Base-by-base conservation (phyloP, 1,140 invertebrate genomes). In the Phenacoccus solenopsis region DNA sequence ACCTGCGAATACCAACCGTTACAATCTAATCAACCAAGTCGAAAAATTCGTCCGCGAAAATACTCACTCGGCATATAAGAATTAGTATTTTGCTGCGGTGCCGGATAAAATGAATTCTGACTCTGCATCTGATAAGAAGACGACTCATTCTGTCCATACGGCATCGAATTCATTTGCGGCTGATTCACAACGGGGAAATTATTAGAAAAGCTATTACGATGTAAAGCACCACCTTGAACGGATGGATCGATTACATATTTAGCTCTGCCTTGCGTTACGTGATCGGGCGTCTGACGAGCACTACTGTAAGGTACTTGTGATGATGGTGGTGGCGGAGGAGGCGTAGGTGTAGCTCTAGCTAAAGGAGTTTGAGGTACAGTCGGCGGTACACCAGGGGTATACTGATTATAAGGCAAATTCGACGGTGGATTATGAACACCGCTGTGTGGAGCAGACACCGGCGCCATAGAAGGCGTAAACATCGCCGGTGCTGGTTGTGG, bases 291-390 rank as follows among this genome's bases (percentile, higher is more conserved):
- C 5, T 64, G 59, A 24, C 59, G 21, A 32, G 28, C 2, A 49
- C 13, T 32, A 12, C 25, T 28, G 67, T 38, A 68, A 16, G 67
- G 32, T 68, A 30, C 28, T 68, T 68, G 67, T 21, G 67, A 30
- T 12, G 67, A 32, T 30, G 25, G 67, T 4, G 67, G 67, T 9
- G 28, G 59, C 3, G 22, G 22, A 5, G 56, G 7, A 64, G 59
- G 59, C 2, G 59, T 64, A 10, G 59, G 59, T 2, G 12, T 64
- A 4, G n/a, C 4, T 59, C 7, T 16, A 9, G 7, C 20, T 22
- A 5, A 4, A 16, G 13, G 30, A 5, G 13, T 32, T 13, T 32
- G 30, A 32, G 30, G 5, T 32, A 5, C 30, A 32, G 30, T 7
- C 30, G 30, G 30, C 5, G 30, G 30, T 32, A 32, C 13, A 7